Evolutionary conservation across 2,888 invertebrate species (phyloP).

Genomic region (Amphipyra berbera): DNA sequence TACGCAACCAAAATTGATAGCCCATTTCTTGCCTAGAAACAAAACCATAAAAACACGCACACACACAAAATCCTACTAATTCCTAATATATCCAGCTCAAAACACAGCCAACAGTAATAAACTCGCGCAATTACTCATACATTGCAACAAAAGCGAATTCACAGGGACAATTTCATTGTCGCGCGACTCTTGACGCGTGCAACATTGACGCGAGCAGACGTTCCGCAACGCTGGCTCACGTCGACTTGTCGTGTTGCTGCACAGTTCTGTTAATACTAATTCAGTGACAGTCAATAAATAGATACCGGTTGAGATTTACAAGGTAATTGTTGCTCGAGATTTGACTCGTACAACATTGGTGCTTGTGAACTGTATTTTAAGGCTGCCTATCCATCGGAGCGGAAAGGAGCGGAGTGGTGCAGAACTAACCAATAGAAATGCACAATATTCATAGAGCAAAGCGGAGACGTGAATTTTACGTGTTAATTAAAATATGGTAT

Average conservation of each 20-base stretch:
- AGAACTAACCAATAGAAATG: too few species aligned
- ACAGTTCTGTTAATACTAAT: slow-evolving; percentile 38
- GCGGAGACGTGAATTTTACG: too few species aligned
- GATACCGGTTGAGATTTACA: neutral
- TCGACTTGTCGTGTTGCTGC: slow-evolving; percentile 30
- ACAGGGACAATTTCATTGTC: slow-evolving; percentile 50
- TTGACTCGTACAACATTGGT: neutral
- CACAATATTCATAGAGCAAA: too few species aligned
- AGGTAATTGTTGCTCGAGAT: neutral
- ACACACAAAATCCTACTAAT: neutral
- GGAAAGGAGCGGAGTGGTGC: too few species aligned
- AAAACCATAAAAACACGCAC: neutral
- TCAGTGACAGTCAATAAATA: slow-evolving; percentile 1
- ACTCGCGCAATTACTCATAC: slow-evolving; percentile 52
- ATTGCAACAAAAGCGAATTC: slow-evolving; percentile 51
- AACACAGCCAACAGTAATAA: slow-evolving; percentile 35
- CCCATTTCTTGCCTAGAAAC: neutral
- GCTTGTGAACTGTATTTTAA: neutral
- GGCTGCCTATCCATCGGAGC: too few species aligned
- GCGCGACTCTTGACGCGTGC: slow-evolving; percentile 54
- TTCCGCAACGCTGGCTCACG: slow-evolving; percentile 40
- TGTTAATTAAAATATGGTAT: too few species aligned
- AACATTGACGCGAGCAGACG: slow-evolving; percentile 43
- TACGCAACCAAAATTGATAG: too few species aligned
- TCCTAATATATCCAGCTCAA: slow-evolving; percentile 4